Base-by-base conservation (phyloP, 2,113 vertebrate species). In the Microcebus griseorufus region DNA sequence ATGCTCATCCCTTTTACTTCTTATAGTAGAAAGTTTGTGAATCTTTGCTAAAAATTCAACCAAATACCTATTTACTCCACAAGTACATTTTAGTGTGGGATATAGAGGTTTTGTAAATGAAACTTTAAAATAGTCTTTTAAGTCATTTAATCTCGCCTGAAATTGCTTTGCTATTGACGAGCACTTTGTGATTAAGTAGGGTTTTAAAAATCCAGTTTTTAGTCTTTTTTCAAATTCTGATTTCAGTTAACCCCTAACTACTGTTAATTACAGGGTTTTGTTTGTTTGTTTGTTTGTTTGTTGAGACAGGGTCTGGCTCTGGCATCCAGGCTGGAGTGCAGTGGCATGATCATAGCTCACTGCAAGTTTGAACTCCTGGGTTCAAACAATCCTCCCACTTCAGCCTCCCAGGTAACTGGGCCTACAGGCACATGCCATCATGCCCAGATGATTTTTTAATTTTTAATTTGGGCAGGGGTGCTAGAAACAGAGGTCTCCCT, bases 121-220 rank as follows among this genome's bases (percentile, higher is more conserved):
- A 94, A 39, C 27, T 86, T 78, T 51, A 55, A 86, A 95, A 65
- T 84, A 34, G 55, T 86, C 29, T 92, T 95, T 92, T 78, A 83
- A 84, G 65, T 92, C 16, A 88, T 85, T 92, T 87, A 73, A 90
- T 95, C 80, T 39, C 69, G 48, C 18, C 22, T 94, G 60, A 16
- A 39, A 51, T 73, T 85, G 9, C 55, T 53, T 84, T 23, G 67
- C 53, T 65, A 51, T 65, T 92, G 23, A 62, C 94, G 51, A 64
- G 13, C 20, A 17, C 42, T 32, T 89, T 65, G 51, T 76, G 62
- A 89, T 72, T 60, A 91, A 81, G 62, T 73, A 69, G 5, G 18
- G 6, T 82, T 93, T 95, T 86, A 58, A 76, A 80, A 75, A 55
- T 53, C 42, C 42, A 23, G 10, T 39, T 81, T 81, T 94, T 34